phyloP scores from a whole-genome alignment of 2,113 vertebrate genomes.

The Carassius gibelio region DNA sequence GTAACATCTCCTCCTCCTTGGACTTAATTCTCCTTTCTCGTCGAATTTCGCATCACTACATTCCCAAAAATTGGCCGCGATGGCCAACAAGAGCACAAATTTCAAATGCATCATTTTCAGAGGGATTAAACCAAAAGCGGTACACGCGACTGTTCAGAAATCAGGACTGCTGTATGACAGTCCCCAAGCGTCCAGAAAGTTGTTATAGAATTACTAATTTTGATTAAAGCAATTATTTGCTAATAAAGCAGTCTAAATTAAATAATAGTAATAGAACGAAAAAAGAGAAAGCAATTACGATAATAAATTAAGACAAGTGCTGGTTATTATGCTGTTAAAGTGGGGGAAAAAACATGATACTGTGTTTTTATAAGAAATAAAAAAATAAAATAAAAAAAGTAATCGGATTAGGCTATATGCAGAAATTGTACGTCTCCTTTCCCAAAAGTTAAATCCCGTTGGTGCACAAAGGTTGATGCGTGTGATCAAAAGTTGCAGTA shows the following conservation, averaged over 20 bases:
- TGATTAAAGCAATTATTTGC: not conserved
- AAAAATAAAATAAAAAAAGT: constrained; percentile 39
- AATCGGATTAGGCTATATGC: constrained; percentile 52
- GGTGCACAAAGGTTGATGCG: constrained; percentile 66
- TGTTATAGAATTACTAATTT: constrained; percentile 7
- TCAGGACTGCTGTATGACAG: constrained; percentile 23
- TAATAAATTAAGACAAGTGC: constrained; percentile 67
- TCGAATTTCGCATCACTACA: constrained; percentile 92
- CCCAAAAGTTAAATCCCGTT: constrained; percentile 73
- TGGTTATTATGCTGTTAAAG: constrained; percentile 51
- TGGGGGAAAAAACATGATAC: constrained; percentile 37
- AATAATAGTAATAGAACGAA: constrained; percentile 32
- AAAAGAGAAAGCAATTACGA: not conserved
- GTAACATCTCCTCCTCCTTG: too few relatives aligned
- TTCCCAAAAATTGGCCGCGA: constrained; percentile 87
- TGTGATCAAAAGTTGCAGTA: constrained; percentile 77
- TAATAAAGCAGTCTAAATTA: constrained; percentile 40
- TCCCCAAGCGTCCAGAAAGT: constrained; percentile 28
- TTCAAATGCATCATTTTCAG: constrained; percentile 87
- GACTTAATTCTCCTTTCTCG: constrained; percentile 84
- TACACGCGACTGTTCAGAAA: constrained; percentile 34
- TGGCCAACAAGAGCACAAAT: constrained; percentile 87
- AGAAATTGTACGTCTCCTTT: constrained; percentile 63
- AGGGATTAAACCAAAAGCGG: constrained; percentile 49
- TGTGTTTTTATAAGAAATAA: constrained; percentile 48